phyloP scores from a whole-genome alignment of 2,113 vertebrate genomes.

The Stictonetta naevosa region DNA sequence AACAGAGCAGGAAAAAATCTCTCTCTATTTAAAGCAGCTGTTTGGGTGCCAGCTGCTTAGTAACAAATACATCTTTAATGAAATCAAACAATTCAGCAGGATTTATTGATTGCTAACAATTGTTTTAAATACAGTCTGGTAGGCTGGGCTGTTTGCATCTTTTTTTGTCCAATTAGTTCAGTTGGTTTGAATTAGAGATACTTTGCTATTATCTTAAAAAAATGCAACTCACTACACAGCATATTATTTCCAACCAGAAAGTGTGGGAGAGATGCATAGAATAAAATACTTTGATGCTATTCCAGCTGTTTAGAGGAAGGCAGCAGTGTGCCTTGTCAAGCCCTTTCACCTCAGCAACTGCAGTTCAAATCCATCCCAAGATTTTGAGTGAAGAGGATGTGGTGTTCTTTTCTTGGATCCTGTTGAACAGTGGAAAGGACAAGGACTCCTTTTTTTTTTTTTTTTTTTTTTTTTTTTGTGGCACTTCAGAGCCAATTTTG shows the following conservation, averaged over 20 bases:
- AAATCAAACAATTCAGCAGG: constrained; percentile 79
- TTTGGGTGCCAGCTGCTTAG: constrained; percentile 80
- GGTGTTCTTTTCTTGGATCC: constrained; percentile 35
- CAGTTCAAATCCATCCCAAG: constrained; percentile 61
- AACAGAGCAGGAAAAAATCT: constrained; percentile 66
- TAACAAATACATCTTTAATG: constrained; percentile 82
- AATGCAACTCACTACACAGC: background rate
- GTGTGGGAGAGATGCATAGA: background rate
- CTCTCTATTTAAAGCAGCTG: constrained; percentile 85
- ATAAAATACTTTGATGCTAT: constrained; percentile 16
- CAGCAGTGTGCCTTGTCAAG: background rate
- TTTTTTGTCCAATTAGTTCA: constrained; percentile 79
- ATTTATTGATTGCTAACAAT: constrained; percentile 86
- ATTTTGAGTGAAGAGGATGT: constrained; percentile 49
- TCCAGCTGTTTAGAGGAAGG: constrained; percentile 33
- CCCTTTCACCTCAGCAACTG: constrained; percentile 55
- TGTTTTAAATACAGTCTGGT: constrained; percentile 81
- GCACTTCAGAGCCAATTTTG: constrained; percentile 62
- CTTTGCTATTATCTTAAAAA: constrained; percentile 70
- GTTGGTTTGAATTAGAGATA: constrained; percentile 87
- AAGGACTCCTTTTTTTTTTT: constrained; percentile 50
- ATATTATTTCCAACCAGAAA: background rate
- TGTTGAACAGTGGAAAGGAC: constrained; percentile 58
- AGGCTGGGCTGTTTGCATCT: constrained; percentile 73
- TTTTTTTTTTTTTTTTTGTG: constrained; percentile 49